Evolutionary conservation across 2,797 vertebrate species (phyloP), one percentile per base, ranked within the genome.

Genomic region (Neoniphon sammara): DNA sequence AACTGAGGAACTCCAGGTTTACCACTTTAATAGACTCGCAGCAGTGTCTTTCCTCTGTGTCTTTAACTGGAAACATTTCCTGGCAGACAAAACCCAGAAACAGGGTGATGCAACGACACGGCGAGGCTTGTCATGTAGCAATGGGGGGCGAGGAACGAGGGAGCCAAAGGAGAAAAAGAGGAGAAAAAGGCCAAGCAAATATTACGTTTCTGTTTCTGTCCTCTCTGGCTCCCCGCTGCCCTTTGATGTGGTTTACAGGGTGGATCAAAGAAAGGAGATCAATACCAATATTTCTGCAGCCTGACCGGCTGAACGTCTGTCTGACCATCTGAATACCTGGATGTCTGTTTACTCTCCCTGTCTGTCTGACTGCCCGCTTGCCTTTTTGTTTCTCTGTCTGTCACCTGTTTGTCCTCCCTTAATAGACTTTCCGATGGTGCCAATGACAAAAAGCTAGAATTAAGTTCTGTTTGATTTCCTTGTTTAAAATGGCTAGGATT

Each of bases 211-310:
- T 82, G 65, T 66, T 70, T 78, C 77, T 80, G 56, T 78, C 63
- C 31, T 68, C 27, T 70, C 72, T 66, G 66, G 59, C 78, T 73
- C 42, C 25, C 21, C 20, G 17, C 57, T 71, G 34, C 69, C 34
- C 80, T 85, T 89, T 85, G 85, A 88, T 85, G 73, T 82, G 61
- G 55, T 85, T 80, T 78, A 86, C 61, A 46, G 70, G 27, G 15
- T 75, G 80, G 82, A 86, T 87, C 84, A 86, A 87, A 87, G 80
- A 65, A 69, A 57, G 54, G 60, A 84, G 87, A 85, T 89, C 84
- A 88, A 85, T 87, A 87, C 25, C 70, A 75, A 82, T 85, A 80
- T 83, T 73, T 87, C 66, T 77, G 74, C 69, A 69, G 10, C 54
- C 68, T 53, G 5, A 53, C 46, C 55, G 67, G 60, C 52, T 55